Base-by-base conservation (phyloP, 1,140 invertebrate genomes). In the Bombus fervidus region DNA sequence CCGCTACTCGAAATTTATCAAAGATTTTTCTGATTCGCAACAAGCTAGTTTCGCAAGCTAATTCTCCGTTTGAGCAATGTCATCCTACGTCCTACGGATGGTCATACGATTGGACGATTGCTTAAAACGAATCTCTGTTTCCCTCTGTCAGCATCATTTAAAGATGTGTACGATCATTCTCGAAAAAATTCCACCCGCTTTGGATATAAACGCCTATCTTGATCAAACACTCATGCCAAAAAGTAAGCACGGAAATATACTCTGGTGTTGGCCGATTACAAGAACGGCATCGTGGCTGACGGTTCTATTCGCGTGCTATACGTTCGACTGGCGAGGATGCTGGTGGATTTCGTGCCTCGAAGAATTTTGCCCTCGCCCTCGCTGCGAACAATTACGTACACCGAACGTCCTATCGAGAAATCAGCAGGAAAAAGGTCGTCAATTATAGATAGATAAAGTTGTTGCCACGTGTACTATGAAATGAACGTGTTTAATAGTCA, bases 211-310 rank as follows among this genome's bases (percentile, higher is more conserved):
- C 77, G 76, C 41, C 57, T 62, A 59, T 62, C 76, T 28, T 25
- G 66, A 73, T 62, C 39, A 25, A 72, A 43, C 9, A 5, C 57
- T 53, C 66, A 77, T 85, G 83, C 77, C 76, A 85, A 85, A 80
- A 85, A 85, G 53, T 69, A 43, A 25, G 83, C 66, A 80, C 68
- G 25, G 62, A 85, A 80, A 85, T 85, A 85, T 85, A 72, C 57
- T 1, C 6, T 8, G 68, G 31, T 57, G 76, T 71, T 72, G 39
- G 76, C 66, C n/a, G 37, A 53, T 37, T 31, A 69, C 64, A 47
- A 79, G 41, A 74, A 57, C 43, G 66, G 43, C 68, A 66, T 79
- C 77, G 62, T 39, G 31, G 18, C 37, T 47, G 53, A 68, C 41
- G 25, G 59, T 83, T 83, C 81, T 76, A 76, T 83, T 83, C 81